Base-by-base conservation (phyloP, 2,797 vertebrate genomes). In the Cryptoblepharus egeriae region DNA sequence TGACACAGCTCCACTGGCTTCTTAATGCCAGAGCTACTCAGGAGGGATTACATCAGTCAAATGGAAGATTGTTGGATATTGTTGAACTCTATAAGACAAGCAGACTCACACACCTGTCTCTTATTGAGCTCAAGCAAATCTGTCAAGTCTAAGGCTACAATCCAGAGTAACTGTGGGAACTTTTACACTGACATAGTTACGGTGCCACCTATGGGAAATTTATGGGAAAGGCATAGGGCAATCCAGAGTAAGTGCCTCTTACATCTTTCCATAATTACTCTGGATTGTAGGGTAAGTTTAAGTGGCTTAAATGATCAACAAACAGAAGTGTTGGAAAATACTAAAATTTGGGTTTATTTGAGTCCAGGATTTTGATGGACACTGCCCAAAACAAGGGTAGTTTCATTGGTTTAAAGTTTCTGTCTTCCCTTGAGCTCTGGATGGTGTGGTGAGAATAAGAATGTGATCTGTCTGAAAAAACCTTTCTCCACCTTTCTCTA, bases 1-100 rank as follows among this genome's bases (percentile, higher is more conserved):
- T 64, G 45, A 67, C 70, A 65, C 61, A 55, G 26, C 45, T 74
- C 79, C 61, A 74, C 39, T 74, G 79, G 74, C 70, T 81, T 73
- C 18, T 74, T 74, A 55, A 75, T 49, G n/a, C 28, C 45, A 24
- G 32, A 57, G 60, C 79, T 65, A 81, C 70, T 81, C 45, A 67
- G 60, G 45, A 64, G 60, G 70, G 60, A 73, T 80, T 80, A 64
- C 42, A 80, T 65, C 26, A 18, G 73, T 85, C 45, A 77, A 45
- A 57, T 55, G 61, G 28, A 78, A 77, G 16, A 77, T 55, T 81
- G 61, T 58, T 72, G 58, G 81, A 82, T 75, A 68, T 81, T 81
- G 61, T 68, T 57, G 72, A 81, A 81, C 70, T 28, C 60, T 65
- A 39, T n/a, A 74, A 45, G 80, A 75, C 69, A 84, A n/a, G 9